Evolutionary conservation across 2,888 invertebrate genomes (phyloP).

Genomic region (Noctua janthina): DNA sequence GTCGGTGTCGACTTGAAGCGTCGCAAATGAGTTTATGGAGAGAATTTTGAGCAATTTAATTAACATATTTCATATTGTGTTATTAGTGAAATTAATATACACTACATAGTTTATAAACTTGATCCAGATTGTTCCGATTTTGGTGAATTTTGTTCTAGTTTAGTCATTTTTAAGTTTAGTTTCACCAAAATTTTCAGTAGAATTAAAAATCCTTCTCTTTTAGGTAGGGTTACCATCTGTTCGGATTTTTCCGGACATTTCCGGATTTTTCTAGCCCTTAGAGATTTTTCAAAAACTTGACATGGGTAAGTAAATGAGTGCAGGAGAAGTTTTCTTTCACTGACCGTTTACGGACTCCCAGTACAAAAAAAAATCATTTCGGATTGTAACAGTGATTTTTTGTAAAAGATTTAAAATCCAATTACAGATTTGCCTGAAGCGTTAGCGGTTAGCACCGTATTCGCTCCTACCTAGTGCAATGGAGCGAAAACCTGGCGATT

Average conservation of each 20-base stretch:
- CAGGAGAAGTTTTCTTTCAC: not conserved
- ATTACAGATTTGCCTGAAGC: conserved; percentile 48
- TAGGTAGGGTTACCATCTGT: not conserved
- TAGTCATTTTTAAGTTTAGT: not conserved
- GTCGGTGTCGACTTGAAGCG: conserved; percentile 36
- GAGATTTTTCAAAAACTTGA: not conserved
- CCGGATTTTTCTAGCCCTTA: not conserved
- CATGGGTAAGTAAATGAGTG: not conserved
- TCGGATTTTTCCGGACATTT: not conserved
- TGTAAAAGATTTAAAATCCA: conserved; percentile 35
- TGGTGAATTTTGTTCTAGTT: not conserved
- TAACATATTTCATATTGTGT: conserved; percentile 37
- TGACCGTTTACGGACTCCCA: not conserved
- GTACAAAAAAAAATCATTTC: not conserved
- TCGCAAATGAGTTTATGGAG: conserved; percentile 36
- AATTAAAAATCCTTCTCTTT: not conserved
- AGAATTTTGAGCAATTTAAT: conserved; percentile 38
- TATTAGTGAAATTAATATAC: conserved; percentile 30
- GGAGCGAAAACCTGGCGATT: conserved; percentile 8
- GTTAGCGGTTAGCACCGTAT: conserved; percentile 17
- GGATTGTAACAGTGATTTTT: conserved; percentile 30
- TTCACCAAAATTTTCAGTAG: not conserved
- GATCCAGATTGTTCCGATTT: conserved; percentile 4
- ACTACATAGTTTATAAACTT: conserved; percentile 24
- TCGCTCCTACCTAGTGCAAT: conserved; percentile 6